A percentile compares a stretch with the other conserved stretches of the same genome.
phyloP scores from a whole-genome alignment of 2,797 vertebrate species.

The Jordanella pulchra region DNA sequence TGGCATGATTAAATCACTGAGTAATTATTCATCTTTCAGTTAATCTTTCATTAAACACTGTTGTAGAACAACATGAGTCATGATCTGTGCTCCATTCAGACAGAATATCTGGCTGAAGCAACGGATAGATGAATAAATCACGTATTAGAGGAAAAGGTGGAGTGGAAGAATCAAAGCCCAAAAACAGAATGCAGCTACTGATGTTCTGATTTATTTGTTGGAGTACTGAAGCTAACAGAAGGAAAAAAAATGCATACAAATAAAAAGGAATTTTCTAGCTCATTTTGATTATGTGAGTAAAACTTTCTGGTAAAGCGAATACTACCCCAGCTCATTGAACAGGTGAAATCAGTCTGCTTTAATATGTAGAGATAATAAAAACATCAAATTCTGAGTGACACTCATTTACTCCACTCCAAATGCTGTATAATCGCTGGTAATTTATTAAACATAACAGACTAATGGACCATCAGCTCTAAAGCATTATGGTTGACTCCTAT shows the following conservation, averaged over 20 bases:
- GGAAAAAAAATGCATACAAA: background rate
- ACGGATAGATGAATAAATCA: background rate
- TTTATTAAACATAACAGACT: background rate
- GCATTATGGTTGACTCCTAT: background rate
- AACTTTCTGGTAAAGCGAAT: background rate
- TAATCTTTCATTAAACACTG: background rate
- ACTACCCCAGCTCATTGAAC: background rate
- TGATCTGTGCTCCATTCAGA: background rate
- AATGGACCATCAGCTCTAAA: conserved; percentile 2
- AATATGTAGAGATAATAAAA: background rate
- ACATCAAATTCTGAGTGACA: background rate
- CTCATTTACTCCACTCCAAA: background rate
- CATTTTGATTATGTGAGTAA: background rate
- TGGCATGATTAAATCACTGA: background rate
- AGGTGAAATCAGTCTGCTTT: background rate
- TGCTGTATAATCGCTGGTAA: conserved; percentile 8
- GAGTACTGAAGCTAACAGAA: background rate
- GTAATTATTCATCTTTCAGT: conserved; percentile 13
- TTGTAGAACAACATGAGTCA: conserved; percentile 1
- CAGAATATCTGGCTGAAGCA: background rate
- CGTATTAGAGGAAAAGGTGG: background rate
- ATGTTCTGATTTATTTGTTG: background rate
- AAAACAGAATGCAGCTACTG: background rate
- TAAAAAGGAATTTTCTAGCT: background rate
- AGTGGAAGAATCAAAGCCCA: conserved; percentile 2